phyloP scores from a whole-genome alignment of 2,113 vertebrate genomes.

The Etheostoma cragini region DNA sequence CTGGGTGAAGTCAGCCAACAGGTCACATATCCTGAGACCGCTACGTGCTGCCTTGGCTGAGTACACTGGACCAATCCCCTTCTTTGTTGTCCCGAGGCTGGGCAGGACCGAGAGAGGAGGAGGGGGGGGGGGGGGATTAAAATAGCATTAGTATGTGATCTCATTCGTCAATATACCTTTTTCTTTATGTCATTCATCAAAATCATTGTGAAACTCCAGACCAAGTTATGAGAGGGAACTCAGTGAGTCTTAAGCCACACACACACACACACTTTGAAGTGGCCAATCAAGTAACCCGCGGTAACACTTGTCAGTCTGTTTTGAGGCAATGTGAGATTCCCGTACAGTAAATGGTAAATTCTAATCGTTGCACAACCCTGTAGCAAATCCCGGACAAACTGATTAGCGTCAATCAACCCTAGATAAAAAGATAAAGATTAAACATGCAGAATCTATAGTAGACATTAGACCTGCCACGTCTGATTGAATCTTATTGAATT shows the following conservation, averaged over 20 bases:
- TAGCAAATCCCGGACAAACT: no score
- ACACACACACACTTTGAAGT: no score
- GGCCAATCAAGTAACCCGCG: no score
- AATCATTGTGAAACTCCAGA: neutral
- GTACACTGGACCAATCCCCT: constrained; percentile 97
- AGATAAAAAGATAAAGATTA: neutral
- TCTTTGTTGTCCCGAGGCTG: constrained; percentile 98
- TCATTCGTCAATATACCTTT: neutral
- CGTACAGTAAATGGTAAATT: no score
- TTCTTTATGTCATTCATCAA: neutral
- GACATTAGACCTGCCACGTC: neutral
- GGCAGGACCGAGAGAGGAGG: constrained; percentile 47
- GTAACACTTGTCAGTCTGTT: no score
- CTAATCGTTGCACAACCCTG: no score
- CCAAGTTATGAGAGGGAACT: neutral
- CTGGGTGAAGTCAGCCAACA: constrained; percentile 93
- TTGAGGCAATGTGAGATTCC: no score
- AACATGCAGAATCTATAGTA: neutral
- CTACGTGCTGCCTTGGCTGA: constrained; percentile 96
- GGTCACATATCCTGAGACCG: constrained; percentile 97
- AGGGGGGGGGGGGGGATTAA: constrained; percentile 1
- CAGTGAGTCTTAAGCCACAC: no score
- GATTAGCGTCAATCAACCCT: no score
- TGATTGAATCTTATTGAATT: no score
- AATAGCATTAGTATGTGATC: constrained; percentile 5